These are phyloP conservation scores for Drosophila athabasca DNA, from an alignment of 1,140 invertebrate genomes.

Conservation along the genomic window DNA sequence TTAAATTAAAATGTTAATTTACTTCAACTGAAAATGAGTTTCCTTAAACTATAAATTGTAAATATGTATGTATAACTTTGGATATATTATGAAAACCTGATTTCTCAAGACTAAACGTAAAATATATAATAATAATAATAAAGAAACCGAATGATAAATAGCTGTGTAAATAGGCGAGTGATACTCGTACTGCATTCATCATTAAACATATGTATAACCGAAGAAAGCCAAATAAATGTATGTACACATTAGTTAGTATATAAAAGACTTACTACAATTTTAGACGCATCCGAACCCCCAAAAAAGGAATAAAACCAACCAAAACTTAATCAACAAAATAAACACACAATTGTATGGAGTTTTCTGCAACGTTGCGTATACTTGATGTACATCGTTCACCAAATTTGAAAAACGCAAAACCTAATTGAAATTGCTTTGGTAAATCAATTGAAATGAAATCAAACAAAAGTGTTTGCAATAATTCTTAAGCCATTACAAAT, in stretches of 20 bases:
- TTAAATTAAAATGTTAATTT: background rate
- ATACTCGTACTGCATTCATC: slow-evolving; percentile 47
- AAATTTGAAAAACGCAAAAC: slow-evolving; percentile 23
- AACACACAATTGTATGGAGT: slow-evolving; percentile 22
- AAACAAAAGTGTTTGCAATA: slow-evolving; percentile 64
- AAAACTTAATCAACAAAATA: slow-evolving; percentile 40
- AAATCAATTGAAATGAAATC: slow-evolving; percentile 34
- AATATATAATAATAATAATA: slow-evolving; percentile 17
- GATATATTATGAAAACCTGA: slow-evolving; percentile 19
- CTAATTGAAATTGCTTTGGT: background rate
- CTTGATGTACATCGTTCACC: slow-evolving; percentile 30
- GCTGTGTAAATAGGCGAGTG: slow-evolving; percentile 61
- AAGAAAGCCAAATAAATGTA: slow-evolving; percentile 39
- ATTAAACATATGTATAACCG: slow-evolving; percentile 30
- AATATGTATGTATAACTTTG: slow-evolving; percentile 49
- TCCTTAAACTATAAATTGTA: slow-evolving; percentile 49
- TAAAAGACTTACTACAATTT: slow-evolving; percentile 58
- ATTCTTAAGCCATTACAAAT: slow-evolving; percentile 56
- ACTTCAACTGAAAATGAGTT: slow-evolving; percentile 15
- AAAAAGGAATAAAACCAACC: slow-evolving; percentile 8
- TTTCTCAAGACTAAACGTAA: slow-evolving; percentile 29
- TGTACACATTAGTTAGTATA: slow-evolving; percentile 58
- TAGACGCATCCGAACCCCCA: slow-evolving; percentile 29
- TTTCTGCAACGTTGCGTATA: slow-evolving; percentile 46
- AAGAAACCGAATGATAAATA: slow-evolving; percentile 9